phyloP scores from a whole-genome alignment of 1,140 invertebrate genomes.

The Latrodectus geometricus region DNA sequence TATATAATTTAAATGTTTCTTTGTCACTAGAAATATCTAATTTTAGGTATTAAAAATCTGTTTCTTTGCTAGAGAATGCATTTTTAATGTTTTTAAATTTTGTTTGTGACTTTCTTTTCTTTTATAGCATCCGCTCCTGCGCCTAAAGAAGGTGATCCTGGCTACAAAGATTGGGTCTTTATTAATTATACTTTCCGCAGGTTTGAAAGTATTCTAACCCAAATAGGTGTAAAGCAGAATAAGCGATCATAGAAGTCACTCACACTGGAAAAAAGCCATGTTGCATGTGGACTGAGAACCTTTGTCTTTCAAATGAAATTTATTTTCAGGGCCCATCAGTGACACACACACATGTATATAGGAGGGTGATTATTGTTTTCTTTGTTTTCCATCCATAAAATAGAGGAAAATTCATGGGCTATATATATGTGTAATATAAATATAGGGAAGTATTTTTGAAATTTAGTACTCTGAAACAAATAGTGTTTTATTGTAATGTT shows the following conservation, averaged over 20 bases:
- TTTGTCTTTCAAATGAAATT: constrained; percentile 22
- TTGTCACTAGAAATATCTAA: too few species aligned
- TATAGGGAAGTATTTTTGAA: neutral
- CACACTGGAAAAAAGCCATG: neutral
- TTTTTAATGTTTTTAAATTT: neutral
- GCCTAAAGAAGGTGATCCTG: constrained; percentile 71
- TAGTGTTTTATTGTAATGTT: neutral
- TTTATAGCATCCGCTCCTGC: constrained; percentile 76
- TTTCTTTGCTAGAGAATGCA: too few species aligned
- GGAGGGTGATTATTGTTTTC: neutral
- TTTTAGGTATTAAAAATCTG: too few species aligned
- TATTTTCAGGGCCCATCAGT: neutral
- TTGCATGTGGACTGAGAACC: constrained; percentile 9
- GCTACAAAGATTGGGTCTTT: constrained; percentile 98
- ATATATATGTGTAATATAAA: neutral
- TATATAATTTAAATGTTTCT: too few species aligned
- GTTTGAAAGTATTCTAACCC: constrained; percentile 93
- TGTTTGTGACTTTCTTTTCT: constrained; percentile 45
- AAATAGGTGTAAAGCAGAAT: constrained; percentile 73
- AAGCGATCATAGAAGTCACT: constrained; percentile 29
- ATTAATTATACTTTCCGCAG: constrained; percentile 99
- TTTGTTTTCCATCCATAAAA: neutral
- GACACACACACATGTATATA: neutral
- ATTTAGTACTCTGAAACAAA: neutral
- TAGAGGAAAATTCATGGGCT: neutral